phyloP scores from a whole-genome alignment of 2,113 vertebrate species.

The Sarotherodon lohbergeri region DNA sequence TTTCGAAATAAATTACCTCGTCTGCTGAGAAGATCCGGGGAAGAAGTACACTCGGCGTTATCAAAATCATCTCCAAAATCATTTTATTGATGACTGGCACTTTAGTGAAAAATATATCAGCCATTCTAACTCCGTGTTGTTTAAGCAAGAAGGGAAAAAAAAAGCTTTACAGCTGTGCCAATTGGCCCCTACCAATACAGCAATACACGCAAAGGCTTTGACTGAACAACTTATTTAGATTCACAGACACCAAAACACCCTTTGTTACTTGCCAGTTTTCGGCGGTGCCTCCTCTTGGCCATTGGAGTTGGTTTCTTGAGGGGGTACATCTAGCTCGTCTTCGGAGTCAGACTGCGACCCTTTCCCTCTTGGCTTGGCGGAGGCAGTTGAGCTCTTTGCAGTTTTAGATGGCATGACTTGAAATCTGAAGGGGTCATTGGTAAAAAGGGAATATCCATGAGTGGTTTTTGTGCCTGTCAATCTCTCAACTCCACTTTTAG shows the following conservation, averaged over 20 bases:
- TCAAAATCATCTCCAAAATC: conserved; percentile 52
- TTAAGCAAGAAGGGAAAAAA: conserved; percentile 18
- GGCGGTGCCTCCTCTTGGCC: conserved; percentile 63
- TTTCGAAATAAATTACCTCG: conserved; percentile 47
- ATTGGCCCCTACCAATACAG: conserved; percentile 35
- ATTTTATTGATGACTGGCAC: conserved; percentile 50
- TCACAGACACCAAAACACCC: conserved; percentile 63
- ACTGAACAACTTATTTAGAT: conserved; percentile 66
- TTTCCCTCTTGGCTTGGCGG: conserved; percentile 66
- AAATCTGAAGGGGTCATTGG: conserved; percentile 61
- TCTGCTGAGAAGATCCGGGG: conserved; percentile 6
- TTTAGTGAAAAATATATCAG: conserved; percentile 25
- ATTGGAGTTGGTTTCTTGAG: conserved; percentile 62
- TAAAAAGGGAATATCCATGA: conserved; percentile 40
- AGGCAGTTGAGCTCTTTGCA: conserved; percentile 76
- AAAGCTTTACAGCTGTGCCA: conserved; percentile 38
- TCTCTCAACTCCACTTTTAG: conserved; percentile 40
- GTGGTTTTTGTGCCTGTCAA: conserved; percentile 51
- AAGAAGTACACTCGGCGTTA: conserved; percentile 42
- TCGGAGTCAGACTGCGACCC: conserved; percentile 72
- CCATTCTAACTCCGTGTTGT: conserved; percentile 43
- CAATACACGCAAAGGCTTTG: conserved; percentile 50
- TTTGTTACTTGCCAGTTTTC: conserved; percentile 75
- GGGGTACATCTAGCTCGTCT: conserved; percentile 74
- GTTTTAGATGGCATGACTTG: conserved; percentile 79